Evolutionary conservation across 37 sponge, comb jelly and placozoan genomes (phyloP), one percentile per base, ranked within the genome.

Genomic region (Bolinopsis microptera): DNA sequence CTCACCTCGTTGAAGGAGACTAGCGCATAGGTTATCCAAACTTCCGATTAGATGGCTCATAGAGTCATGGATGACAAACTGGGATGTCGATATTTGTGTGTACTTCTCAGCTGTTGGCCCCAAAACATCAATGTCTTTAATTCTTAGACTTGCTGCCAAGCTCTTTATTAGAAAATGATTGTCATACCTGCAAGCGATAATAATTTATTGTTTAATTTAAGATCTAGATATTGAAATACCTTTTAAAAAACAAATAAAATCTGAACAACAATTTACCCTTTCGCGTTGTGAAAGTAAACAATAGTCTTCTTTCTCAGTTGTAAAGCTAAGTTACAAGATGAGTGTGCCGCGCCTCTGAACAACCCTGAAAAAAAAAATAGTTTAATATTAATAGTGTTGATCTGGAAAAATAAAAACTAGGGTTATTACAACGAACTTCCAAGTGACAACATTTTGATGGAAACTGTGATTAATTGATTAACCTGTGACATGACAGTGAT

Each of bases 401-500:
- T n/a, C n/a, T n/a, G n/a, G n/a, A n/a, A n/a, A n/a, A n/a, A n/a
- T n/a, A n/a, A n/a, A n/a, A n/a, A n/a, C n/a, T n/a, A n/a, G n/a
- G n/a, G n/a, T n/a, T n/a, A n/a, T n/a, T n/a, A n/a, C n/a, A n/a
- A n/a, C n/a, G n/a, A n/a, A n/a, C n/a, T n/a, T n/a, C n/a, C n/a
- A n/a, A n/a, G n/a, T n/a, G n/a, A n/a, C n/a, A 48, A 48, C 61
- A 48, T 48, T 48, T 48, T 48, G 9, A 48, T 18, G 13, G 61
- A 48, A 48, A 13, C 61, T 18, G 9, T 13, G 61, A 48, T n/a
- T n/a, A 48, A 48, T 48, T 48, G 61, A 48, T 18, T 22, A 8
- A 35, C 80, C 80, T 77, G 80, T 32, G 32, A 77, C 32, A 34
- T 77, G 80, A 18, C 80, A 77, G 35, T 77, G 80, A 32, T 77